Base-by-base conservation (phyloP, 2,113 vertebrate genomes). In the Tricholaema leucomelas region DNA sequence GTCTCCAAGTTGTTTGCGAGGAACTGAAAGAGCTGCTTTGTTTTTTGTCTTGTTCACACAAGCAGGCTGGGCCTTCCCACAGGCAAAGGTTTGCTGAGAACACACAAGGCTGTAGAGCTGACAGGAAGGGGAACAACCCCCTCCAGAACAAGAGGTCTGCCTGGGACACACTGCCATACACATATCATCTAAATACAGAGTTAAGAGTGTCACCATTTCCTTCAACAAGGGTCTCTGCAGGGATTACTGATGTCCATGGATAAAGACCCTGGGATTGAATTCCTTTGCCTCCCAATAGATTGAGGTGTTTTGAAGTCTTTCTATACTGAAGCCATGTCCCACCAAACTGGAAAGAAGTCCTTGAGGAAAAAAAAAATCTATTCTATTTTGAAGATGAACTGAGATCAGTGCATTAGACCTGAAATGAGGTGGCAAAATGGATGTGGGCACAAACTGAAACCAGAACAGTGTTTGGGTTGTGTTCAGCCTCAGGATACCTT, bases 101-200 rank as follows among this genome's bases (percentile, higher is more conserved):
- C 21, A 83, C 2, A 13, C 64, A 86, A 31, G 30, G 31, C 28
- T 63, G 46, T 75, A 55, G 52, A 25, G 31, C 15, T 67, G 38
- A 40, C 0, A 1, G 5, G 24, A 36, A 74, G 17, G 4, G 12
- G 31, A 21, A 18, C 15, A 24, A 4, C 5, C 2, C 36, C 2
- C 16, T 44, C 27, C 63, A 63, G n/a, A 36, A 19, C 61, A 84
- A 63, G 52, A 1, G 0, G 35, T 3, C 1, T 66, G 24, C 61
- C 21, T 6, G 2, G 33, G 36, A 75, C 36, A 55, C 35, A 48
- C 40, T 71, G 63, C 44, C 25, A 27, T 24, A 38, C 0, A 0
- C 7, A 18, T 1, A 6, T 10, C 35, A 5, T 30, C 31, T 52
- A 48, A 54, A 8, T 79, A 58, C 0, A 0, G 42, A 38, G 33